Evolutionary conservation across 2,113 vertebrate genomes (phyloP).

Genomic region (Xiphophorus maculatus): DNA sequence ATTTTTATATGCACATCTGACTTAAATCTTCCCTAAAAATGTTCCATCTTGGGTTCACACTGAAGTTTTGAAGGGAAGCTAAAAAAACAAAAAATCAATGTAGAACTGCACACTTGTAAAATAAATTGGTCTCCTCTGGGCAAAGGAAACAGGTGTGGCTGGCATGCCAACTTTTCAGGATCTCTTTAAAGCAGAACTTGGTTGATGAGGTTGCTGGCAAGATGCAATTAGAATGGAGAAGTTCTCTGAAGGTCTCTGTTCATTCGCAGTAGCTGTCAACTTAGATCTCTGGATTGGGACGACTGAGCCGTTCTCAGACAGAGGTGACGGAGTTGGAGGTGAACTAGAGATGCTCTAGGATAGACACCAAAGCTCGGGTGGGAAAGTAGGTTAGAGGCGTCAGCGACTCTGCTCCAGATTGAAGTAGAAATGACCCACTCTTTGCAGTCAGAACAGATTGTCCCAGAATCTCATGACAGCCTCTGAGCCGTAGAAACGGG

Average conservation of each 20-base stretch:
- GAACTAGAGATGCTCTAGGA: background rate
- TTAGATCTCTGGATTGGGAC: slow-evolving; percentile 23
- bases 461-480: slow-evolving; percentile 33
- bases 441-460: slow-evolving; percentile 48
- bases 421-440: slow-evolving; percentile 35
- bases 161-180: slow-evolving; percentile 12
- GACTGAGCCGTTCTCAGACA: background rate
- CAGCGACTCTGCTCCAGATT: slow-evolving; percentile 41
- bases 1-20: background rate
- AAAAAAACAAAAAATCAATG: background rate
- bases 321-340: slow-evolving; percentile 6
- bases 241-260: slow-evolving; percentile 2
- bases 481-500: background rate
- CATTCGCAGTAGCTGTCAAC: slow-evolving; percentile 38
- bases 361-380: background rate
- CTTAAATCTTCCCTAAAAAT: background rate
- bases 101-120: background rate
- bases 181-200: background rate
- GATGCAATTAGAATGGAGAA: background rate
- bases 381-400: slow-evolving; percentile 30
- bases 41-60: background rate
- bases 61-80: background rate
- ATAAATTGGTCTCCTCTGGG: slow-evolving; percentile 12
- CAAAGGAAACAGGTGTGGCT: slow-evolving; percentile 16
- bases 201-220: background rate